A percentile compares a stretch with the other conserved stretches of the same genome.
Evolutionary conservation across 2,797 vertebrate species (phyloP).

Genomic region (Pogonophryne albipinna): DNA sequence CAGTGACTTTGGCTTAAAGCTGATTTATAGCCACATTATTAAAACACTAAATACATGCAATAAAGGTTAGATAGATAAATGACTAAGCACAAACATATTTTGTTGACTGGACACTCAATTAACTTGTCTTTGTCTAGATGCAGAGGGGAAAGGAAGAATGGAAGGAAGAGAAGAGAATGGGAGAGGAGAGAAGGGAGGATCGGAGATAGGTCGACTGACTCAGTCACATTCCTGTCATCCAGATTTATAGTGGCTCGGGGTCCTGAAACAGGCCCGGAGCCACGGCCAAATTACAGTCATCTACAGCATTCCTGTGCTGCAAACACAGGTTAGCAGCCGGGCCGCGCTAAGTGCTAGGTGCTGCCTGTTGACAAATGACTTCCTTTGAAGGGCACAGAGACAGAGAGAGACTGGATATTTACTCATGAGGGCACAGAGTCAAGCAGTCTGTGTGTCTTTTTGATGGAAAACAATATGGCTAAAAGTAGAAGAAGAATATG

Average conservation of each 20-base stretch:
- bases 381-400: slow-evolving; percentile 82
- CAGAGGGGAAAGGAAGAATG: slow-evolving; percentile 1
- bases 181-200: slow-evolving; percentile 18
- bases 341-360: slow-evolving; percentile 83
- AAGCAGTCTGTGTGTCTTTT: slow-evolving; percentile 59
- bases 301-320: slow-evolving; percentile 82
- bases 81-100: too few species aligned
- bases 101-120: too few species aligned
- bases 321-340: slow-evolving; percentile 83
- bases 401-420: slow-evolving; percentile 60
- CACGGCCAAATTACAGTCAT: slow-evolving; percentile 86
- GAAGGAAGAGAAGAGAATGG: slow-evolving; percentile 22
- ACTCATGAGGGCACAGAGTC: slow-evolving; percentile 61
- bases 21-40: neutral
- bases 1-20: neutral
- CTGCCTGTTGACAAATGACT: slow-evolving; percentile 87
- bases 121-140: too few species aligned
- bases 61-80: neutral
- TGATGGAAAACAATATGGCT: slow-evolving; percentile 57
- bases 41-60: neutral
- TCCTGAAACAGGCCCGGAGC: slow-evolving; percentile 81
- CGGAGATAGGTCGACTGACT: slow-evolving; percentile 74
- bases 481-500: slow-evolving; percentile 50
- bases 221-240: slow-evolving; percentile 80
- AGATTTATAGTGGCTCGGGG: slow-evolving; percentile 81